Percentiles rank a stretch among this genome's conserved stretches.
Evolutionary conservation across 1,140 invertebrate genomes (phyloP).

Genomic region (Dufourea novaeangliae): DNA sequence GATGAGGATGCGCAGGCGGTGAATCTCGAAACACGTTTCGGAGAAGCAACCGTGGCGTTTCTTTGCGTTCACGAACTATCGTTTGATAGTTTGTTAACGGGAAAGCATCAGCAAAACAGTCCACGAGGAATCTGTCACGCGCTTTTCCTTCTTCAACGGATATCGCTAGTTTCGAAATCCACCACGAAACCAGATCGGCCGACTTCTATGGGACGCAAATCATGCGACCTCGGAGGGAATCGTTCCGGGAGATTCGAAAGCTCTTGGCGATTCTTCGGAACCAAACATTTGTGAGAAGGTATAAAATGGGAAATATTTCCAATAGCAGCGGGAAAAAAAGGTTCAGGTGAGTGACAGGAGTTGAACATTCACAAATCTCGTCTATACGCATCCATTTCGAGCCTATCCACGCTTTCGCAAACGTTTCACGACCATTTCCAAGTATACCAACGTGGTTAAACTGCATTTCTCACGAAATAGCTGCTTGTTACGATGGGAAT

Average conservation of each 20-base stretch:
- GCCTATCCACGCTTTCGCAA: conserved; percentile 7
- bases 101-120: no score
- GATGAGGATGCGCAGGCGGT: conserved; percentile 28
- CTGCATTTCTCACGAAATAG: conserved; percentile 14
- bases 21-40: background rate
- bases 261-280: background rate
- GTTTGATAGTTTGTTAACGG: no score
- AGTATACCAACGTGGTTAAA: background rate
- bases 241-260: background rate
- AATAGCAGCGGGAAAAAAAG: background rate
- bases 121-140: no score
- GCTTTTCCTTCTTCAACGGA: no score
- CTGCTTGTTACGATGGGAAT: conserved; percentile 33
- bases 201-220: background rate
- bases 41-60: no score
- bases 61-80: background rate
- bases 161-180: background rate
- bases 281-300: background rate
- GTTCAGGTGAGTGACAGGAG: background rate
- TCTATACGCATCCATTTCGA: background rate
- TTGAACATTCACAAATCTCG: background rate
- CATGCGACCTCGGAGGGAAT: background rate
- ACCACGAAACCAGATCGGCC: background rate
- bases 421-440: background rate
- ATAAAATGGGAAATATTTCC: background rate